Percentiles rank a stretch among this genome's conserved stretches.
phyloP scores from a whole-genome alignment of 2,888 invertebrate species.

The Metacarcinus magister region DNA sequence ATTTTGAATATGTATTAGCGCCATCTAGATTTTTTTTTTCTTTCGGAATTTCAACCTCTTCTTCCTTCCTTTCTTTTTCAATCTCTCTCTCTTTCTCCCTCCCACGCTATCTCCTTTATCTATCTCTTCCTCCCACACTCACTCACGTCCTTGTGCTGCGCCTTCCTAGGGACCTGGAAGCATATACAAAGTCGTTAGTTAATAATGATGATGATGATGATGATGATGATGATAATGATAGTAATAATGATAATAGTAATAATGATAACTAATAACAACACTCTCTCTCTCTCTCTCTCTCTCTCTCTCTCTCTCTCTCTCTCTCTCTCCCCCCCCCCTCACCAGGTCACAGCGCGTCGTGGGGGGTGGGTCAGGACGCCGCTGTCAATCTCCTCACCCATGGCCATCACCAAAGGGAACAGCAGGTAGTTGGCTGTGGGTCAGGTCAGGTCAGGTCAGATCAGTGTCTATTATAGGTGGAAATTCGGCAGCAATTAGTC shows the following conservation, averaged over 20 bases:
- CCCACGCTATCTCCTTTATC: neutral
- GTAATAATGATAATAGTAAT: neutral
- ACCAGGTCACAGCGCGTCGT: neutral
- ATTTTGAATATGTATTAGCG: neutral
- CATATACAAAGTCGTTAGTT: neutral
- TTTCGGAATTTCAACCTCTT: neutral
- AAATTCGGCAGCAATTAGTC: neutral
- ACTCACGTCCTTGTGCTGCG: conserved; percentile 20
- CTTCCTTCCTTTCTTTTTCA: neutral
- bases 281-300: conserved; percentile 22
- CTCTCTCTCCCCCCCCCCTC: conserved; percentile 4
- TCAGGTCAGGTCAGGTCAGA: conserved; percentile 23
- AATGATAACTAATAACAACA: neutral
- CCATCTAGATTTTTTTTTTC: neutral
- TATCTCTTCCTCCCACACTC: neutral
- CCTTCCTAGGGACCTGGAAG: conserved; percentile 31
- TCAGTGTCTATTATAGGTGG: neutral
- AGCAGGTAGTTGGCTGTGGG: conserved; percentile 73
- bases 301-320: neutral
- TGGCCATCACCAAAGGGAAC: conserved; percentile 67
- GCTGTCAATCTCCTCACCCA: conserved; percentile 64
- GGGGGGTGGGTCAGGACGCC: neutral
- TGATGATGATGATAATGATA: neutral
- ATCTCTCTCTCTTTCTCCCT: neutral
- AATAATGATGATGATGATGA: conserved; percentile 16